Evolutionary conservation across 2,888 invertebrate species (phyloP).

Genomic region (Spisula solida): DNA sequence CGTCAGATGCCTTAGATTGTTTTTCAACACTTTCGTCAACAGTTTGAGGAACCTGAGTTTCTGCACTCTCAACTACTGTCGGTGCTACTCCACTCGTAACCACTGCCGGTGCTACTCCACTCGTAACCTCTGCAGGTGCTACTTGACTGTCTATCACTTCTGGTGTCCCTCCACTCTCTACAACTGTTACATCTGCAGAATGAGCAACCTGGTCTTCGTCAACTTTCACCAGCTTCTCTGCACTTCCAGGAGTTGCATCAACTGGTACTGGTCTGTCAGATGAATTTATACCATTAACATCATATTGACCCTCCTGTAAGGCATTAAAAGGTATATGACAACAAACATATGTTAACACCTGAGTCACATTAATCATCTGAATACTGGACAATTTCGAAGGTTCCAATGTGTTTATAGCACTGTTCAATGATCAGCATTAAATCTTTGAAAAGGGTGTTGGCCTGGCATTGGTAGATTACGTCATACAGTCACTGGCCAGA

Average conservation of each 20-base stretch:
- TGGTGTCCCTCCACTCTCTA: not conserved
- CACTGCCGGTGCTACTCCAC: not conserved
- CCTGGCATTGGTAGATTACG: too few species aligned
- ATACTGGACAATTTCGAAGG: too few species aligned
- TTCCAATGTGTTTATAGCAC: too few species aligned
- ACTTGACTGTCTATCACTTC: not conserved
- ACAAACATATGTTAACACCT: not conserved
- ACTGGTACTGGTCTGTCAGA: slow-evolving; percentile 10
- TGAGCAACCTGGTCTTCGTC: not conserved
- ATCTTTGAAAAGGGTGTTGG: too few species aligned
- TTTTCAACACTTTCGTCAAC: not conserved
- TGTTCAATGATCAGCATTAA: too few species aligned
- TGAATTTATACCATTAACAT: not conserved
- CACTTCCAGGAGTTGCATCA: not conserved
- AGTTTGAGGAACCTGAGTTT: not conserved
- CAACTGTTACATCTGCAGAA: not conserved
- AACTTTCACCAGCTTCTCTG: not conserved
- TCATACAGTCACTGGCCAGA: too few species aligned
- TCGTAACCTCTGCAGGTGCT: not conserved
- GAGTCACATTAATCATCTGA: not conserved
- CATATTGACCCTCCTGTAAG: not conserved
- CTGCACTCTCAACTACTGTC: not conserved
- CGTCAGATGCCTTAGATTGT: not conserved
- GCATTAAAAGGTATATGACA: not conserved
- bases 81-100: not conserved